These are phyloP conservation scores for Capromys pilorides DNA, from an alignment of 2,797 vertebrate species.

Conservation along the genomic window DNA sequence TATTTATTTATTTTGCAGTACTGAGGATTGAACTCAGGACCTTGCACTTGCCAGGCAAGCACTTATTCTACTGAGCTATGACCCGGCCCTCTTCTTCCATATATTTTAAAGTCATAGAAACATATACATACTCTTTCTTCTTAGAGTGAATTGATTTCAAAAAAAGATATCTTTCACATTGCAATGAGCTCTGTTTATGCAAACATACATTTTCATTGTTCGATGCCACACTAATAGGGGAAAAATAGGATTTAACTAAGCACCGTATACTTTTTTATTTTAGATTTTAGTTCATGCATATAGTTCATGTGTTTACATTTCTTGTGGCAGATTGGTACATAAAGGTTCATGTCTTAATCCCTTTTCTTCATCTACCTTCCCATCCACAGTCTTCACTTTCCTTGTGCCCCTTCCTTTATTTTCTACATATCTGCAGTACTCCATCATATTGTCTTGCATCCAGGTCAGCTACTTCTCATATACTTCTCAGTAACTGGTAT, in stretches of 20 bases:
- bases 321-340: neutral
- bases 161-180: neutral
- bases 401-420: neutral
- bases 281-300: neutral
- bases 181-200: neutral
- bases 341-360: neutral
- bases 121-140: neutral
- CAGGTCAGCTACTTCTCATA: neutral
- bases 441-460: neutral
- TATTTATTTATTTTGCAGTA: no score
- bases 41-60: no score
- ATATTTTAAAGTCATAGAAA: neutral
- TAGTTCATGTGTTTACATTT: neutral
- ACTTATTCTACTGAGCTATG: no score
- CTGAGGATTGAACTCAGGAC: no score
- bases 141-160: neutral
- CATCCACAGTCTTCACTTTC: neutral
- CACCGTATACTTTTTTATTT: neutral
- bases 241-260: neutral
- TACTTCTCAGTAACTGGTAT: neutral
- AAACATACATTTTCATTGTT: slow-evolving; percentile 10
- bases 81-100: neutral
- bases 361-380: neutral
- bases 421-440: neutral
- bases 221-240: neutral